Conservation (phyloP, 2,797 vertebrate species). For the Phalloptychus januarius region DNA sequence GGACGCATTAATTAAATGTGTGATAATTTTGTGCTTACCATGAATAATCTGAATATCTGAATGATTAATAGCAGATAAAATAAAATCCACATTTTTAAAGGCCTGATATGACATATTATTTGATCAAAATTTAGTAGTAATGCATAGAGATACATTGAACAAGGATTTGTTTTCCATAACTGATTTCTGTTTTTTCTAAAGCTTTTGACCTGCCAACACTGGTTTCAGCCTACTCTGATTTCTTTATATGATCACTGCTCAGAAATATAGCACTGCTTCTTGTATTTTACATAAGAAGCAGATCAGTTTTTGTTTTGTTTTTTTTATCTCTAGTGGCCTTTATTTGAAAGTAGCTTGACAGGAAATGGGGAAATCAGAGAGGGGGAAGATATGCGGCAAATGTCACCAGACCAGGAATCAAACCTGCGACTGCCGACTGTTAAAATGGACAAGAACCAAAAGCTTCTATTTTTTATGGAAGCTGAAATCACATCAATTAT, state of each 20-base stretch:
- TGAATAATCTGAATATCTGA: not conserved
- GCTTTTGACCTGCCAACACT: not conserved
- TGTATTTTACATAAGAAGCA: not conserved
- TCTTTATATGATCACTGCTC: not conserved
- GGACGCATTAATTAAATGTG: not conserved
- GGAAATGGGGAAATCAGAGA: no score
- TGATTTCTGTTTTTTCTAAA: not conserved
- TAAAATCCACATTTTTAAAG: not conserved
- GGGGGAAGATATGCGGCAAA: no score
- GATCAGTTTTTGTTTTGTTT: no score
- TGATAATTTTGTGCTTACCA: not conserved
- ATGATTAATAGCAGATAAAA: not conserved
- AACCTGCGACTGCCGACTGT: no score
- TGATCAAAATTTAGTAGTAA: not conserved
- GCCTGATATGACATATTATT: not conserved
- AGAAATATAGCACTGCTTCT: no score
- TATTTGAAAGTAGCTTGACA: no score
- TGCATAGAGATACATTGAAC: not conserved
- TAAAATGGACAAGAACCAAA: not conserved
- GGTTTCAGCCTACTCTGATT: not conserved
- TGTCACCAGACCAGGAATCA: no score
- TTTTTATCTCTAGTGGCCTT: no score
- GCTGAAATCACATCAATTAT: not conserved
- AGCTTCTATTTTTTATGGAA: not conserved
- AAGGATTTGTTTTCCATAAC: not conserved